Percentiles rank a stretch among this genome's conserved stretches.
These are phyloP conservation scores for Dyspetes luteomarginatus DNA, from an alignment of 2,888 invertebrate species.

Conservation along the genomic window DNA sequence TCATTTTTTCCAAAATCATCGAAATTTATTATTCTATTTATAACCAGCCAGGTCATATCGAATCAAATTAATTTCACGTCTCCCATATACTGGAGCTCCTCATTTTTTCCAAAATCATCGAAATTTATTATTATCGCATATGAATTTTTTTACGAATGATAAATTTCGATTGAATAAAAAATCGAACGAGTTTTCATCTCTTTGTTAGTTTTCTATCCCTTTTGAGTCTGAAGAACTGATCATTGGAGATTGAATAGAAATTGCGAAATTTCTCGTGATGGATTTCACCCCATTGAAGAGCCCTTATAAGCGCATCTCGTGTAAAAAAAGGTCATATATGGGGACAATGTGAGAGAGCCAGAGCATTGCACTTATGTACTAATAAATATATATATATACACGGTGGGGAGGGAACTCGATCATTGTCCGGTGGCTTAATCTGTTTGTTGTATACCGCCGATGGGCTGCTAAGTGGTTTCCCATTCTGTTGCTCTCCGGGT, in stretches of 20 bases:
- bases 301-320: slow-evolving; percentile 3
- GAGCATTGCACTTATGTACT: slow-evolving; percentile 39
- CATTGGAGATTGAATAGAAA: neutral
- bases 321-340: slow-evolving; percentile 1
- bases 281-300: slow-evolving; percentile 11
- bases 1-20: neutral
- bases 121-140: too few relatives aligned
- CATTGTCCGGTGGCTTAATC: slow-evolving; percentile 80
- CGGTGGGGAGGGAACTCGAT: slow-evolving; percentile 67
- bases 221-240: neutral
- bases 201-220: too few relatives aligned
- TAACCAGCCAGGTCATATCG: too few relatives aligned
- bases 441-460: slow-evolving; percentile 81
- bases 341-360: slow-evolving; percentile 48
- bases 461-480: slow-evolving; percentile 82
- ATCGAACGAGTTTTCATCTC: too few relatives aligned
- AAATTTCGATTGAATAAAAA: too few relatives aligned
- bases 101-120: neutral
- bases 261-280: slow-evolving; percentile 5
- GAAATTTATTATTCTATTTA: too few relatives aligned
- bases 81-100: neutral
- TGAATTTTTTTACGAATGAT: too few relatives aligned
- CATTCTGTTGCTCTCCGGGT: slow-evolving; percentile 74
- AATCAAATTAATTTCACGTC: too few relatives aligned
- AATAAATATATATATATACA: slow-evolving; percentile 19